A percentile compares a stretch with the other conserved stretches of the same genome.
phyloP scores from a whole-genome alignment of 2,888 invertebrate genomes.

The Synergus umbraculus region DNA sequence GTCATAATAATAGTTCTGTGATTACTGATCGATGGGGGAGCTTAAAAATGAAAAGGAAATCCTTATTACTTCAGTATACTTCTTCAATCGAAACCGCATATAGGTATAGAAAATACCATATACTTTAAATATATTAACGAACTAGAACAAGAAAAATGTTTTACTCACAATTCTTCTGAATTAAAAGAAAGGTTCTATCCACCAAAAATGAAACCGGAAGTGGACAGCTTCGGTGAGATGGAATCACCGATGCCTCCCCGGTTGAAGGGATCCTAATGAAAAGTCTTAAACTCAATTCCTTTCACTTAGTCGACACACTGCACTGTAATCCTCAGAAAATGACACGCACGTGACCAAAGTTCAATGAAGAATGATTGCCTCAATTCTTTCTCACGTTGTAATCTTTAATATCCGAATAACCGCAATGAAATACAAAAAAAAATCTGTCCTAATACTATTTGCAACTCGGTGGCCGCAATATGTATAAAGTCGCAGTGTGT shows the following conservation, averaged over 20 bases:
- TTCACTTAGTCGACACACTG: slow-evolving; percentile 1
- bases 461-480: background rate
- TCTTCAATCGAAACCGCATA: background rate
- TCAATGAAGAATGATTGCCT: background rate
- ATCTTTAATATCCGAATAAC: background rate
- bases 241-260: slow-evolving; percentile 22
- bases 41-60: too few species aligned
- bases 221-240: slow-evolving; percentile 18
- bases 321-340: slow-evolving; percentile 22
- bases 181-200: background rate
- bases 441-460: background rate
- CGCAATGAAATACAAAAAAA: background rate
- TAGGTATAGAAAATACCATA: background rate
- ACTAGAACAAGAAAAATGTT: background rate
- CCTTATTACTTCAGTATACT: too few species aligned
- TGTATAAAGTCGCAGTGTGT: background rate
- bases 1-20: too few species aligned
- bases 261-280: background rate
- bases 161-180: slow-evolving; percentile 8
- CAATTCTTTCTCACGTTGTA: background rate
- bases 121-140: background rate
- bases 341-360: background rate
- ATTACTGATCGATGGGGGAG: too few species aligned
- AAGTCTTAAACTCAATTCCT: background rate
- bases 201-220: slow-evolving; percentile 14